Percentiles rank a stretch among this genome's conserved stretches.
Conservation (phyloP, 2,888 invertebrate species). For the Mechanitis mazaeus region DNA sequence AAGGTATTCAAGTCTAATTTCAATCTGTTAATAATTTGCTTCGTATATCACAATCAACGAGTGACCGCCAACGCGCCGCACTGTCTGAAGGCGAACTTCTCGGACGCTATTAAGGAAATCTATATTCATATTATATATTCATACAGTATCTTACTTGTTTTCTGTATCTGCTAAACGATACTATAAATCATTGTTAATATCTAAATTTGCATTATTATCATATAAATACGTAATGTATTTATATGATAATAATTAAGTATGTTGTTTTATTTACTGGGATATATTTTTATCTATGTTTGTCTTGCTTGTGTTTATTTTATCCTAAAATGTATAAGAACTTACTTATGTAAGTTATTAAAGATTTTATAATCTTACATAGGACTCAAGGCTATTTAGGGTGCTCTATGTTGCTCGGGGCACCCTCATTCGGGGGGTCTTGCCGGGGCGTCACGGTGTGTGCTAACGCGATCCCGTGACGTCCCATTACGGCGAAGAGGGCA, state of each 20-base stretch:
- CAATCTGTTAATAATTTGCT: not conserved
- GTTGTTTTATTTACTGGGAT: too few species aligned
- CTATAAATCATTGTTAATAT: too few species aligned
- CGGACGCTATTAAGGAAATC: constrained; percentile 37
- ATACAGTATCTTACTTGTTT: constrained; percentile 21
- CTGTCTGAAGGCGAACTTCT: constrained; percentile 61
- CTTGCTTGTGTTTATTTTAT: not conserved
- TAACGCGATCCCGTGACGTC: too few species aligned
- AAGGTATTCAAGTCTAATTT: too few species aligned
- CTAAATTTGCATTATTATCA: too few species aligned
- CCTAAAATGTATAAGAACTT: not conserved
- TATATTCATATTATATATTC: constrained; percentile 39
- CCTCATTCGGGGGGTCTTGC: too few species aligned
- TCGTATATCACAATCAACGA: constrained; percentile 20
- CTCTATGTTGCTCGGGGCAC: too few species aligned
- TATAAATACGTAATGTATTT: too few species aligned
- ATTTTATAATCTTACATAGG: not conserved
- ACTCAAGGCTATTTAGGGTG: constrained; percentile 11
- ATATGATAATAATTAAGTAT: too few species aligned
- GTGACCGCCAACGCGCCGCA: constrained; percentile 45
- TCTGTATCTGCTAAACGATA: not conserved
- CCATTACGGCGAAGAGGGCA: too few species aligned
- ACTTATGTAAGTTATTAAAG: not conserved
- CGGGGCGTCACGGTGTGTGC: too few species aligned
- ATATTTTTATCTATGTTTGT: not conserved